Conservation (phyloP, 2,888 invertebrate genomes). For the Andrena fulva region DNA sequence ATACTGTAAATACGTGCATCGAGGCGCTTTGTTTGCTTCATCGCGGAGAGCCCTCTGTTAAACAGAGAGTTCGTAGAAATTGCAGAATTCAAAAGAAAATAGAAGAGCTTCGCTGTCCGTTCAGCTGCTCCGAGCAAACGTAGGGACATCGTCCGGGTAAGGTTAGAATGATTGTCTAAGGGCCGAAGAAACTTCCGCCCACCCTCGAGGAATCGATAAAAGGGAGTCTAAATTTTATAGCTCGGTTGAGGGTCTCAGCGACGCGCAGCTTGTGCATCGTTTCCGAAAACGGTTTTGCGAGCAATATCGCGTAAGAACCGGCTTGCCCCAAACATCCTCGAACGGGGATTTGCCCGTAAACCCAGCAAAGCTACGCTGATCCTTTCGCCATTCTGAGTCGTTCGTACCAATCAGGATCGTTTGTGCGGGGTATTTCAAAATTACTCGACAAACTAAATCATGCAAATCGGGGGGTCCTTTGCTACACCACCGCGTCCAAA, state of each 20-base stretch:
- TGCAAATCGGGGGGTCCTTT: not conserved
- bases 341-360: conserved; percentile 16
- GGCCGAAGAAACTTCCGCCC: too few relatives aligned
- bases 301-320: conserved; percentile 7
- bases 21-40: not conserved
- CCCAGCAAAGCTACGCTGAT: conserved; percentile 42
- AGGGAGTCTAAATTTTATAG: not conserved
- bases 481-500: not conserved
- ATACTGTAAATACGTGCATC: conserved; percentile 28
- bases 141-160: too few relatives aligned
- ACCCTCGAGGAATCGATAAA: not conserved
- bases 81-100: too few relatives aligned
- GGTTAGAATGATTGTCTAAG: too few relatives aligned
- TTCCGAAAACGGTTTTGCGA: conserved; percentile 15
- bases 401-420: conserved; percentile 19
- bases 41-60: not conserved
- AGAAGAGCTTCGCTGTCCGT: too few relatives aligned
- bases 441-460: not conserved
- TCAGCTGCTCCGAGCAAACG: too few relatives aligned
- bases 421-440: conserved; percentile 4
- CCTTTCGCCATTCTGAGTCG: conserved; percentile 12
- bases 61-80: too few relatives aligned
- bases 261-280: conserved; percentile 1
- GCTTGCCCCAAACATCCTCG: conserved; percentile 11
- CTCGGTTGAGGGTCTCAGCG: not conserved